Evolutionary conservation across 2,797 vertebrate genomes (phyloP), one percentile per base, ranked within the genome.

Genomic region (Halcyon chelicuti): DNA sequence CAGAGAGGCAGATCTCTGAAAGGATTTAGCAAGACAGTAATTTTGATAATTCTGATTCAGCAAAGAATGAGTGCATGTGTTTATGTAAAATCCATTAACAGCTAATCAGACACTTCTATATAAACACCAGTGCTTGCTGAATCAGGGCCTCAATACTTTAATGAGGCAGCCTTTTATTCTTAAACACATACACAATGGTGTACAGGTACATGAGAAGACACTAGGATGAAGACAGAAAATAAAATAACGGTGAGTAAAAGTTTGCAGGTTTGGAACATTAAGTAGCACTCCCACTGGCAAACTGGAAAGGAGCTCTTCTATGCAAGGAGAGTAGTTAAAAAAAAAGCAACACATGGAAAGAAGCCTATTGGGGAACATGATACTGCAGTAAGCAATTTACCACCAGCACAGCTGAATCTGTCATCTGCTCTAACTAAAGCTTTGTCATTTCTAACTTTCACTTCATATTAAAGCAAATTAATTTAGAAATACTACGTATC

Each of bases 371-470:
- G 72, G 63, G 60, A 95, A 91, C 63, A 90, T 5, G 26, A 42
- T 62, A 86, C 51, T 93, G 62, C 62, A 92, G 72, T 76, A 62
- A 92, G 74, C 80, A 88, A 87, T 95, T 76, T 91, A 94, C 90
- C 65, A 94, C 81, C 78, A 86, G 74, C 81, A 87, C 71, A 90
- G 89, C 60, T 72, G 77, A 94, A 91, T 71, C 87, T 86, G 68
- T 89, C 88, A 95, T 74, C 74, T 1, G 2, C 66, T 91, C 31
- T 79, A 82, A 82, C 49, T 61, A 94, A 96, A 95, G 72, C 70
- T 61, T 66, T 70, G 75, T 67, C 78, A 91, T 52, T 86, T 88
- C 70, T 66, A 88, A 88, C 22, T 89, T 83, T 68, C 93, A 92
- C 72, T 90, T 96, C 85, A 80, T 81, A 70, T 52, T 79, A 93